Percentiles rank a stretch among this genome's conserved stretches.
Conservation (phyloP, 2,888 invertebrate genomes). For the Barypeithes pellucidus region DNA sequence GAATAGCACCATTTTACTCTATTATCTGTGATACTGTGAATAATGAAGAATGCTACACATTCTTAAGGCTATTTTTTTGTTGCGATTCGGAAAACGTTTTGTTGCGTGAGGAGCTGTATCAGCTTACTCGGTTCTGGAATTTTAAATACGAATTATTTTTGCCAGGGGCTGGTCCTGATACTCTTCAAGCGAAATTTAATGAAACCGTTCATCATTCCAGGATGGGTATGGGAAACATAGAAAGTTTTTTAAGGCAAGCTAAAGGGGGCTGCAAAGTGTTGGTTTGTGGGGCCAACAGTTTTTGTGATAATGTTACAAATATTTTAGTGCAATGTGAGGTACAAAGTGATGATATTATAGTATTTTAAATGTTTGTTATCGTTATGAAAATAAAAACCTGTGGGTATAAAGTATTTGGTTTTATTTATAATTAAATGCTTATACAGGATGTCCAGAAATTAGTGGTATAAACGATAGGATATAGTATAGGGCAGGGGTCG, state of each 20-base stretch:
- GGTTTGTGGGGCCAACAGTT: conserved; percentile 77
- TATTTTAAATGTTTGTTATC: too few species aligned
- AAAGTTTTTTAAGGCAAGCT: conserved; percentile 61
- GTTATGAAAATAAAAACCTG: too few species aligned
- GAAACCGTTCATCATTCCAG: conserved; percentile 71
- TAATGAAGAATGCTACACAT: conserved; percentile 80
- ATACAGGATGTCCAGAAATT: conserved; percentile 22
- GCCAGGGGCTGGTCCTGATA: conserved; percentile 55
- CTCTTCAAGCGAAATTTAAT: conserved; percentile 69
- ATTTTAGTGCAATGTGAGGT: conserved; percentile 63
- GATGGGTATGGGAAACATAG: conserved; percentile 68
- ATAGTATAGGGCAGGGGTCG: too few species aligned
- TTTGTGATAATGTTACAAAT: conserved; percentile 72
- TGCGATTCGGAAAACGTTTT: conserved; percentile 75
- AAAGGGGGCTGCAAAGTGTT: conserved; percentile 71
- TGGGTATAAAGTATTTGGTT: too few species aligned
- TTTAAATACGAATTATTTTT: conserved; percentile 79
- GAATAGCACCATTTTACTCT: conserved; percentile 80
- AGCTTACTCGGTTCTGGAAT: conserved; percentile 81
- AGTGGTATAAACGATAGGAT: background rate
- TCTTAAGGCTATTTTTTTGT: conserved; percentile 77
- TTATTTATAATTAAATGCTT: too few species aligned
- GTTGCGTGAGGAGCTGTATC: conserved; percentile 76
- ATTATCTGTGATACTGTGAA: conserved; percentile 76
- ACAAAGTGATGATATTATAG: conserved; percentile 65